phyloP scores from a whole-genome alignment of 2,797 vertebrate genomes.

The Lagodon rhomboides region DNA sequence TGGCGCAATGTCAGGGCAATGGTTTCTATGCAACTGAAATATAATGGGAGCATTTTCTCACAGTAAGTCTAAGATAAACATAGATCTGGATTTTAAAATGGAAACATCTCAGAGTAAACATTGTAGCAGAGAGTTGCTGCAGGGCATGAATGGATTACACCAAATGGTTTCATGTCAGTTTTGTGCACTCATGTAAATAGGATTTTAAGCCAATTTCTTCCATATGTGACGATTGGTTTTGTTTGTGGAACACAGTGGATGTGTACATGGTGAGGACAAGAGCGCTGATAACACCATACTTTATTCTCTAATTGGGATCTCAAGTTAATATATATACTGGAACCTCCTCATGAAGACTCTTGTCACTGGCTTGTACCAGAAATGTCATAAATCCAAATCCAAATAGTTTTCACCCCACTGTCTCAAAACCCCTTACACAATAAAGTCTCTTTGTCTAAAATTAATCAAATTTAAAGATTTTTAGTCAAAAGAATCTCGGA shows the following conservation, averaged over 20 bases:
- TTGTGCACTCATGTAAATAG: slow-evolving; percentile 35
- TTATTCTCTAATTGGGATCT: slow-evolving; percentile 20
- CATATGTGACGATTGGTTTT: slow-evolving; percentile 12
- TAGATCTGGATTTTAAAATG: slow-evolving; percentile 20
- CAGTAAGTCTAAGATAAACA: slow-evolving; percentile 15
- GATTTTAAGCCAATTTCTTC: slow-evolving; percentile 35
- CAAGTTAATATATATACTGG: not conserved
- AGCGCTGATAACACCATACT: slow-evolving; percentile 20
- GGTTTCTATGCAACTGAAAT: slow-evolving; percentile 24
- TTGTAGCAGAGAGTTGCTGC: slow-evolving; percentile 6
- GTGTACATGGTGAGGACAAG: not conserved
- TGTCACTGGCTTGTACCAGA: not conserved
- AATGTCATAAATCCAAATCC: not conserved
- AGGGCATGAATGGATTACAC: slow-evolving; percentile 36
- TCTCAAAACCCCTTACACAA: not conserved
- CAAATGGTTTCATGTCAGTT: slow-evolving; percentile 31
- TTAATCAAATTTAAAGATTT: not conserved
- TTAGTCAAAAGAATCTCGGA: not conserved
- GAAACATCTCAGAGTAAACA: slow-evolving; percentile 8
- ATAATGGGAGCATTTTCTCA: not conserved
- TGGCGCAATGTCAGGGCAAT: slow-evolving; percentile 21
- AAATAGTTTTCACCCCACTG: not conserved
- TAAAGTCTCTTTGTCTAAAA: not conserved
- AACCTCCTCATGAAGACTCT: not conserved
- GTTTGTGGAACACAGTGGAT: not conserved